Evolutionary conservation across 2,888 invertebrate species (phyloP), one percentile per base, ranked within the genome.

Genomic region (Eupeodes latifasciatus): DNA sequence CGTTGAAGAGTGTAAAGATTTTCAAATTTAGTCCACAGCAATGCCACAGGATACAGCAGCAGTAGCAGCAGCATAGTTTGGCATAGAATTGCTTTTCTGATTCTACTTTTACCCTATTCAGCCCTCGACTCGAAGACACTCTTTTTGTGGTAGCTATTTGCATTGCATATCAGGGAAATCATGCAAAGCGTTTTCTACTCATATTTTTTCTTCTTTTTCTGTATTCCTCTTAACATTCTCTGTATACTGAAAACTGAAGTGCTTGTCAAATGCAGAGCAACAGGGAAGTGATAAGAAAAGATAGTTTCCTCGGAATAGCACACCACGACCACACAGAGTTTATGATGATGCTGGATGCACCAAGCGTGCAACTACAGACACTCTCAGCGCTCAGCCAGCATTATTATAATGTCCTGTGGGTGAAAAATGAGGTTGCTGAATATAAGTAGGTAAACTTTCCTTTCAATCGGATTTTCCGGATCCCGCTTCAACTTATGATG

Each of bases 91-190:
- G 67, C 47, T 11, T 51, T 36, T 47, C 49, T 19, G 44, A 77
- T 59, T 36, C 44, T 61, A 53, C 55, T 71, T n/a, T 34, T 74
- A 57, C 53, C 74, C 67, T 75, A 75, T 85, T 75, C 77, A 85
- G 59, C 34, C 66, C 85, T 81, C 72, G 76, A 80, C 85, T 81
- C 72, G 76, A 80, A 81, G 80, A 72, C 72, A 72, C 40, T 61
- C 55, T 67, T 76, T 74, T 81, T 84, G 84, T 88, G 64, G 67
- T 69, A 80, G 84, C 66, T 78, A 81, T 88, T 88, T 88, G 85
- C 85, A 88, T 88, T 88, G 72, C 87, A 88, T 85, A 85, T 88
- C 85, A 85, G 77, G 87, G 74, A 88, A 85, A 81, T 85, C 81
- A 77, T 81, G 77, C 76, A 74, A 77, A 85, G 85, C 84, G 81